A percentile compares a stretch with the other conserved stretches of the same genome.
Evolutionary conservation across 2,797 vertebrate genomes (phyloP).

Genomic region (Pseudomugil tenellus): DNA sequence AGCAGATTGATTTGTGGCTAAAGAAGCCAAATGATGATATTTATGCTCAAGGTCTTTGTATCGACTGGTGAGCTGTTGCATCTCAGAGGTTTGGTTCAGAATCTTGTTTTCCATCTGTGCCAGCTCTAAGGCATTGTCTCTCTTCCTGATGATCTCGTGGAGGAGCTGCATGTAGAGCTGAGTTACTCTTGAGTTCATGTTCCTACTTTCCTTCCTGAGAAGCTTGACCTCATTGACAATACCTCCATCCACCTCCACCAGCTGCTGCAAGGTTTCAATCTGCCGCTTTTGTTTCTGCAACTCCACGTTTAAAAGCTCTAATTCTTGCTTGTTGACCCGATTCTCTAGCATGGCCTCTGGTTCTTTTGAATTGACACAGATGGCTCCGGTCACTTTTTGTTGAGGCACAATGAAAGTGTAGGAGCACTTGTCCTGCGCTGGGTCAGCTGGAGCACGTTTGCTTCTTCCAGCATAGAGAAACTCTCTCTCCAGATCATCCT

Average conservation of each 20-base stretch:
- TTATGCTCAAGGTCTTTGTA: constrained; percentile 98
- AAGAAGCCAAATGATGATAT: constrained; percentile 92
- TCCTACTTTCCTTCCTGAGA: constrained; percentile 96
- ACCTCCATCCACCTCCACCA: constrained; percentile 97
- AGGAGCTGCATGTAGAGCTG: constrained; percentile 99
- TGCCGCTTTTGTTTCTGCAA: constrained; percentile 97
- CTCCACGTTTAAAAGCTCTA: constrained; percentile 93
- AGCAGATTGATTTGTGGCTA: constrained; percentile 94
- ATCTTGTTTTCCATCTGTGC: constrained; percentile 97
- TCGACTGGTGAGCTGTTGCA: constrained; percentile 93
- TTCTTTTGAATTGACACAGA: constrained; percentile 97
- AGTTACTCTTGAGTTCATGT: constrained; percentile 98
- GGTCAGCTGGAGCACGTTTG: constrained; percentile 78
- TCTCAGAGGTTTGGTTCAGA: constrained; percentile 96
- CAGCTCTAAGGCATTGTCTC: constrained; percentile 95
- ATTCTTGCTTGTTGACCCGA: constrained; percentile 93
- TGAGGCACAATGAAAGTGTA: constrained; percentile 99
- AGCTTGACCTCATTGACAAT: constrained; percentile 98
- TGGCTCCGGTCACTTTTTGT: constrained; percentile 95
- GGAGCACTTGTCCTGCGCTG: constrained; percentile 90
- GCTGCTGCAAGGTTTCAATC: constrained; percentile 94
- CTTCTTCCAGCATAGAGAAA: constrained; percentile 89
- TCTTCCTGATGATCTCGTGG: constrained; percentile 97
- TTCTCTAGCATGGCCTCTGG: constrained; percentile 91
- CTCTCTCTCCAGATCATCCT: constrained; percentile 84